Conservation (phyloP, 2,113 vertebrate species). For the Emydocephalus ijimae region DNA sequence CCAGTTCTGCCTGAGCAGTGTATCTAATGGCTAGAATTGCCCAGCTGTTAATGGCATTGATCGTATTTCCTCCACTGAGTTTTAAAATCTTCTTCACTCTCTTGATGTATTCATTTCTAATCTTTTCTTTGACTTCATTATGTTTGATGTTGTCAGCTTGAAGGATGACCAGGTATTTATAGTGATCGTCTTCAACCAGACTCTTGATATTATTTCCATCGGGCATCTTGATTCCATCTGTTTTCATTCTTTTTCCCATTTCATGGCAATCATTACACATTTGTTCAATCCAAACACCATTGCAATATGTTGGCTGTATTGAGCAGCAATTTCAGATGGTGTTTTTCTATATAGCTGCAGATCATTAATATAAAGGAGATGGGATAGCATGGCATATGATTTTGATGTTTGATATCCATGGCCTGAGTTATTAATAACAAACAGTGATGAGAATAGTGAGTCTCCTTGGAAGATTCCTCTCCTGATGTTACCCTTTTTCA, state of each 20-base stretch:
- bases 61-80: background rate
- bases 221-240: too few species aligned
- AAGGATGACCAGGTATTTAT: background rate
- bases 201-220: background rate
- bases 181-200: background rate
- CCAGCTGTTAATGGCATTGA: background rate
- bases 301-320: background rate
- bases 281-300: background rate
- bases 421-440: too few species aligned
- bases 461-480: too few species aligned
- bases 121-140: background rate
- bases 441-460: too few species aligned
- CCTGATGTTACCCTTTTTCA: too few species aligned
- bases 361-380: too few species aligned
- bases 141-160: background rate
- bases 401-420: too few species aligned
- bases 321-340: too few species aligned
- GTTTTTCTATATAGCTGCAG: too few species aligned
- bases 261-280: background rate
- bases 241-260: background rate
- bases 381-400: too few species aligned
- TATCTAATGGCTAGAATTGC: background rate
- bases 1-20: too few species aligned
- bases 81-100: background rate
- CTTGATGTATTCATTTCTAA: background rate